A percentile compares a stretch with the other conserved stretches of the same genome.
phyloP scores from a whole-genome alignment of 2,113 vertebrate species.

The Hepsetus odoe region DNA sequence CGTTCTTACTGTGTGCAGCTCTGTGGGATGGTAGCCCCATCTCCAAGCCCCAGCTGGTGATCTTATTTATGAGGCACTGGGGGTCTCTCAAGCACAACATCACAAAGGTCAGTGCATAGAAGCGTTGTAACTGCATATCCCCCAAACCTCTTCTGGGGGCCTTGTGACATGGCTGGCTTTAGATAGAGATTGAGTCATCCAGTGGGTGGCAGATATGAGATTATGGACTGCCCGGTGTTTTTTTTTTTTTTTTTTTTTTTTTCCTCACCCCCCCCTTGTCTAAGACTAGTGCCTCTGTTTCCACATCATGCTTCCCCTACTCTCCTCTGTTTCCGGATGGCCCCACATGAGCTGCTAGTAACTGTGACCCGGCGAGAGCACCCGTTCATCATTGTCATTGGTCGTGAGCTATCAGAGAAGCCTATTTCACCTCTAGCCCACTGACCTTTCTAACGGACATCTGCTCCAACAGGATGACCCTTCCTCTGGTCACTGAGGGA shows the following conservation, averaged over 20 bases:
- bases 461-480: slow-evolving; percentile 36
- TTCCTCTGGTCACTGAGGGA: slow-evolving; percentile 12
- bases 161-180: slow-evolving; percentile 53
- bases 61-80: slow-evolving; percentile 77
- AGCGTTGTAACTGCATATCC: slow-evolving; percentile 25
- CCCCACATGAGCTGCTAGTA: slow-evolving; percentile 13
- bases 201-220: slow-evolving; percentile 53
- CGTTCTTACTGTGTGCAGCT: slow-evolving; percentile 71
- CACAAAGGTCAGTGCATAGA: slow-evolving; percentile 76
- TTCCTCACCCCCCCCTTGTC: too few relatives aligned
- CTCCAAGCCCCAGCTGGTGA: slow-evolving; percentile 50
- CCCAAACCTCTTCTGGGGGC: background rate
- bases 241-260: too few relatives aligned
- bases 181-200: slow-evolving; percentile 58
- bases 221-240: slow-evolving; percentile 53
- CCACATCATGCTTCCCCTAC: slow-evolving; percentile 44
- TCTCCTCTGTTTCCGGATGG: slow-evolving; percentile 20
- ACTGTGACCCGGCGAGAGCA: slow-evolving; percentile 10
- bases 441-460: slow-evolving; percentile 44
- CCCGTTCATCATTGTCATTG: slow-evolving; percentile 75
- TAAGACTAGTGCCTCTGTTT: background rate
- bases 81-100: slow-evolving; percentile 71
- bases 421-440: slow-evolving; percentile 71
- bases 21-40: slow-evolving; percentile 56
- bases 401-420: slow-evolving; percentile 64